A percentile compares a stretch with the other conserved stretches of the same genome.
phyloP scores from a whole-genome alignment of 2,888 invertebrate genomes.

The Ectemnius continuus region DNA sequence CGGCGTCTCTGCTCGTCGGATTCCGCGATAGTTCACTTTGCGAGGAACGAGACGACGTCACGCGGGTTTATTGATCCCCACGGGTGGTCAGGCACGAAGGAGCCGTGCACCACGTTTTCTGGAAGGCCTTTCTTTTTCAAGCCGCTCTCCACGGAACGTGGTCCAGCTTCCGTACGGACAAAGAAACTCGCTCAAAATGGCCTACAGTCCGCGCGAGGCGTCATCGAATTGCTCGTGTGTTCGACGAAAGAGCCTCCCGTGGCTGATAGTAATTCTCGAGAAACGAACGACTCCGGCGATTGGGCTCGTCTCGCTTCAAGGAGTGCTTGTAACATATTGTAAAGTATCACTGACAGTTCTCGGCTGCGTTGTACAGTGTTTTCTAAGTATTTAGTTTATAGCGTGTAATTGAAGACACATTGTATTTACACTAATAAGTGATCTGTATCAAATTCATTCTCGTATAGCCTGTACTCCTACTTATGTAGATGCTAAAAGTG shows the following conservation, averaged over 20 bases:
- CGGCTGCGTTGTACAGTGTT: slow-evolving; percentile 78
- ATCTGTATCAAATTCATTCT: slow-evolving; percentile 78
- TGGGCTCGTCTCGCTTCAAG: slow-evolving; percentile 57
- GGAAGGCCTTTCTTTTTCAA: slow-evolving; percentile 6
- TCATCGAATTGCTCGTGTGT: slow-evolving; percentile 33
- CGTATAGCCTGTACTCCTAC: slow-evolving; percentile 78
- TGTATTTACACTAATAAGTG: slow-evolving; percentile 78
- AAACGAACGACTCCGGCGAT: slow-evolving; percentile 31
- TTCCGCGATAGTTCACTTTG: slow-evolving; percentile 52
- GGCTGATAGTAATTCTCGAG: slow-evolving; percentile 7
- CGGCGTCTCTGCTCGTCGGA: slow-evolving; percentile 26
- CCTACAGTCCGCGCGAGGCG: slow-evolving; percentile 49
- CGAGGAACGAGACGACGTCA: slow-evolving; percentile 59
- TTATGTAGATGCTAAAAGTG: slow-evolving; percentile 78
- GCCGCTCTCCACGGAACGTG: slow-evolving; percentile 8
- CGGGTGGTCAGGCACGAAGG: slow-evolving; percentile 38
- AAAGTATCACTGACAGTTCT: slow-evolving; percentile 77
- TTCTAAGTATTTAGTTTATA: slow-evolving; percentile 78
- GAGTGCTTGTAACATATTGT: slow-evolving; percentile 77
- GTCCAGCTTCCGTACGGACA: slow-evolving; percentile 24
- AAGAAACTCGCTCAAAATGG: slow-evolving; percentile 48
- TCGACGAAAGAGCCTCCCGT: slow-evolving; percentile 14
- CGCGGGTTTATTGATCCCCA: slow-evolving; percentile 35
- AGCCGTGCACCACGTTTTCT: slow-evolving; percentile 35
- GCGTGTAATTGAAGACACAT: slow-evolving; percentile 77